These are phyloP conservation scores for Drosophila tropicalis DNA, from an alignment of 1,140 invertebrate genomes.

Conservation along the genomic window DNA sequence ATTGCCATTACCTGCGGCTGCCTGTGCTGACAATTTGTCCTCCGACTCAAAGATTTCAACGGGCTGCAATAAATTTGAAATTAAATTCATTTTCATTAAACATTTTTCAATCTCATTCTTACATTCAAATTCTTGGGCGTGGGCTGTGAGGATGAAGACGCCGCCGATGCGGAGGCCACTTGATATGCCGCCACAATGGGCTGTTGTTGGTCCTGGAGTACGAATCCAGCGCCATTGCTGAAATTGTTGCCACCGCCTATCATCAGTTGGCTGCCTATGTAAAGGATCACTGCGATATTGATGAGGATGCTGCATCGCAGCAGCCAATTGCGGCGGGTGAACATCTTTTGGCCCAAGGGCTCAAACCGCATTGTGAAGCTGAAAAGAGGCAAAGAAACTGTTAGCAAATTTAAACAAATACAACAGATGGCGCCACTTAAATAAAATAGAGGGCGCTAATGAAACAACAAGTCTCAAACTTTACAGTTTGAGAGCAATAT, in stretches of 20 bases:
- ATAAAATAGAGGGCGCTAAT: background rate
- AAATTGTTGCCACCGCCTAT: slow-evolving; percentile 81
- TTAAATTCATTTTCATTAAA: background rate
- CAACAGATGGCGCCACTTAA: background rate
- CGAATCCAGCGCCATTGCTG: slow-evolving; percentile 66
- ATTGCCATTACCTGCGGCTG: slow-evolving; percentile 39
- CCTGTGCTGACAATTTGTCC: slow-evolving; percentile 42
- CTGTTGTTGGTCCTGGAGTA: slow-evolving; percentile 71
- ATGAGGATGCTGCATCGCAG: slow-evolving; percentile 89
- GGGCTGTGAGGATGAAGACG: slow-evolving; percentile 14
- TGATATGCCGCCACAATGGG: slow-evolving; percentile 47
- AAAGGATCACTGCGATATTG: slow-evolving; percentile 88
- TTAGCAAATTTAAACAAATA: background rate
- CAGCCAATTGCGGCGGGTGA: slow-evolving; percentile 88
- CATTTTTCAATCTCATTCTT: slow-evolving; percentile 8
- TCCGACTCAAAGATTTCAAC: slow-evolving; percentile 54
- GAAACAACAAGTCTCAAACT: background rate
- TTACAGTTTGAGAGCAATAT: background rate
- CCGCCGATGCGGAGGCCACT: slow-evolving; percentile 21
- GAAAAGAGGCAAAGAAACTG: slow-evolving; percentile 11
- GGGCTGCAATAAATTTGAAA: slow-evolving; percentile 14
- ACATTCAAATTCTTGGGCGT: slow-evolving; percentile 62
- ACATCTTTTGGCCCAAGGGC: slow-evolving; percentile 83
- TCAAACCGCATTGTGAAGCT: slow-evolving; percentile 78
- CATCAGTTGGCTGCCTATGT: slow-evolving; percentile 86